These are phyloP conservation scores for Ginglymostoma cirratum DNA, from an alignment of 2,113 vertebrate genomes.

Conservation along the genomic window DNA sequence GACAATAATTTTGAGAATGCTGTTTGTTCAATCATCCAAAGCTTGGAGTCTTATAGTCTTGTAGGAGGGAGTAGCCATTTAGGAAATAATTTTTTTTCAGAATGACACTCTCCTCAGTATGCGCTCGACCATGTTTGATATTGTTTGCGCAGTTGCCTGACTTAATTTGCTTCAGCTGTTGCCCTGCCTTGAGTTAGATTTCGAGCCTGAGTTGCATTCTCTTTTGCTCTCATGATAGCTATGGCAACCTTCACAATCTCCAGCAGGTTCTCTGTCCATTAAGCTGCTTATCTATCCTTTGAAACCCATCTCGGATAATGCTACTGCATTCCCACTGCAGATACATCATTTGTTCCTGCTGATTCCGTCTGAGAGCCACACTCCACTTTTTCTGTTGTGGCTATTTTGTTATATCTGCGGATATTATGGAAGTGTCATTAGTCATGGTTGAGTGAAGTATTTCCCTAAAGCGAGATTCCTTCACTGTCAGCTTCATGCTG, in stretches of 20 bases:
- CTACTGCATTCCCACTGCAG: neutral
- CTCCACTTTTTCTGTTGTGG: neutral
- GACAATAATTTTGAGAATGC: neutral
- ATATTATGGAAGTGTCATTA: slow-evolving; percentile 23
- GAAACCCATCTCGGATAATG: slow-evolving; percentile 25
- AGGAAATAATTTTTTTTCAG: neutral
- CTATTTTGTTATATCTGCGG: neutral
- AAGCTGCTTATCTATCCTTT: slow-evolving; percentile 32
- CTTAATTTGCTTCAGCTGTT: neutral
- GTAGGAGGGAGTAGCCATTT: neutral
- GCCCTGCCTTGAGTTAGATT: neutral
- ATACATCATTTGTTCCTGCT: slow-evolving; percentile 19
- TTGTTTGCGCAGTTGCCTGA: neutral
- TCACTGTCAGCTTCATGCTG: neutral
- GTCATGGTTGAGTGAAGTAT: neutral
- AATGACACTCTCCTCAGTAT: neutral
- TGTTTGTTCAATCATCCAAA: neutral
- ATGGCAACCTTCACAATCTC: neutral
- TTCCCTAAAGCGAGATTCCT: neutral
- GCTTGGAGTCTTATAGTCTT: neutral
- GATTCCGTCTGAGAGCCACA: neutral
- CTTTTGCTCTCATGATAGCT: slow-evolving; percentile 2
- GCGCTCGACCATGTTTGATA: neutral
- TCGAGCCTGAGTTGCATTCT: neutral
- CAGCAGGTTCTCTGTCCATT: slow-evolving; percentile 9